Base-by-base conservation (phyloP, 2,797 vertebrate genomes). In the Scolopax bukidnonensis region DNA sequence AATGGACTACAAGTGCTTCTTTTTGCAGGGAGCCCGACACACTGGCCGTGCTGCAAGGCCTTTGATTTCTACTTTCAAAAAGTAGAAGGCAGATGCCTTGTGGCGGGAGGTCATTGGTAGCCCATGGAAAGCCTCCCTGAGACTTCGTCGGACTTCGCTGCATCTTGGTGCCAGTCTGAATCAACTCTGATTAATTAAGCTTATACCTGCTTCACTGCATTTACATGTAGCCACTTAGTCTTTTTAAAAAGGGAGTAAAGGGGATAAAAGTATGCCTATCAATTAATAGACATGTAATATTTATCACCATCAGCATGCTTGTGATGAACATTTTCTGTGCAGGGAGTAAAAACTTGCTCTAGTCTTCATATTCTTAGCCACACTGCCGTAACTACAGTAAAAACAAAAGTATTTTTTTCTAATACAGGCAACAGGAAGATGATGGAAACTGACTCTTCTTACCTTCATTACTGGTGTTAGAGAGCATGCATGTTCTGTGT, bases 221-320 rank as follows among this genome's bases (percentile, higher is more conserved):
- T 98, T 98, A 98, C 96, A 92, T 96, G 88, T 97, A 97, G 96
- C 97, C 95, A 97, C 92, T 94, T 97, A 98, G 95, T 93, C 96
- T 96, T 97, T 92, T 96, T 93, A 82, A 95, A 95, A 96, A 96
- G 94, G 95, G 96, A 97, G 95, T 96, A 97, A 96, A 96, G 96
- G 96, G 96, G 96, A 97, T 96, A 96, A 94, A 97, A 97, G 85
- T 97, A 97, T 95, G 97, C 95, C 97, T 98, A 96, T 97, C 97
- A 97, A 96, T 97, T 97, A 98, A 98, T 97, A 98, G 97, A 97
- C 91, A 85, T 95, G 87, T 97, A 95, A 96, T 97, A 95, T 97
- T 97, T 97, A 97, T 98, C 94, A 94, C 90, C 97, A 95, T 97
- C 97, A 97, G 97, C 97, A 98, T 98, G 98, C 97, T 97, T 98